A percentile compares a stretch with the other conserved stretches of the same genome.
These are phyloP conservation scores for Catocala fraxini DNA, from an alignment of 2,888 invertebrate genomes.

Conservation along the genomic window DNA sequence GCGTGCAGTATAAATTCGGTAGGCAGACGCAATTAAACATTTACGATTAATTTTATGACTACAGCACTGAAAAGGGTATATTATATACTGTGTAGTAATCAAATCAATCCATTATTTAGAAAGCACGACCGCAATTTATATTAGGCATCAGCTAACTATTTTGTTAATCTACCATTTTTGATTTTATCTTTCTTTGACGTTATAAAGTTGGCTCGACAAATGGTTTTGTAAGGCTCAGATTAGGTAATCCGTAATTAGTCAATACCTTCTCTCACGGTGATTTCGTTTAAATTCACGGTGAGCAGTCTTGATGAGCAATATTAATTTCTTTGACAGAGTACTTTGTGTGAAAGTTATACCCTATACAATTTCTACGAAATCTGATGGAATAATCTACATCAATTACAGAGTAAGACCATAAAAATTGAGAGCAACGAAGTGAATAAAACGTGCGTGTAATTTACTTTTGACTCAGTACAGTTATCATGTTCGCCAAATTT, in stretches of 20 bases:
- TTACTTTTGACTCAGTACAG: constrained; percentile 11
- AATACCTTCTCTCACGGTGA: too few species aligned
- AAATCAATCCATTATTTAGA: constrained; percentile 43
- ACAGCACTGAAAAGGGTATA: constrained; percentile 41
- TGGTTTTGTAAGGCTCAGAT: too few species aligned
- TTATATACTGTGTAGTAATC: constrained; percentile 44
- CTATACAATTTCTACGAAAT: constrained; percentile 10
- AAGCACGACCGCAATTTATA: not conserved
- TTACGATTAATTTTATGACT: constrained; percentile 64
- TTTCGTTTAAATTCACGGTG: too few species aligned
- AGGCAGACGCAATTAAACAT: constrained; percentile 64
- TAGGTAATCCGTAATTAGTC: too few species aligned
- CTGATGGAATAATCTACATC: constrained; percentile 18
- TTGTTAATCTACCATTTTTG: too few species aligned
- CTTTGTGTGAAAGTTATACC: not conserved
- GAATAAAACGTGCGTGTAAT: constrained; percentile 14
- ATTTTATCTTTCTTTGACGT: too few species aligned
- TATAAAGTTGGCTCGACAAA: too few species aligned
- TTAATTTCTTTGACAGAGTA: not conserved
- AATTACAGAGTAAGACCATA: constrained; percentile 12
- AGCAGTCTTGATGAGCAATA: not conserved
- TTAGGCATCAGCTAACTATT: not conserved
- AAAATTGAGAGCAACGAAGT: constrained; percentile 14
- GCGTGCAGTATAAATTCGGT: constrained; percentile 69
- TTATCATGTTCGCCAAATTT: constrained; percentile 18